Conservation (phyloP, 2,888 invertebrate genomes). For the Ptycholaimellus sp. region DNA sequence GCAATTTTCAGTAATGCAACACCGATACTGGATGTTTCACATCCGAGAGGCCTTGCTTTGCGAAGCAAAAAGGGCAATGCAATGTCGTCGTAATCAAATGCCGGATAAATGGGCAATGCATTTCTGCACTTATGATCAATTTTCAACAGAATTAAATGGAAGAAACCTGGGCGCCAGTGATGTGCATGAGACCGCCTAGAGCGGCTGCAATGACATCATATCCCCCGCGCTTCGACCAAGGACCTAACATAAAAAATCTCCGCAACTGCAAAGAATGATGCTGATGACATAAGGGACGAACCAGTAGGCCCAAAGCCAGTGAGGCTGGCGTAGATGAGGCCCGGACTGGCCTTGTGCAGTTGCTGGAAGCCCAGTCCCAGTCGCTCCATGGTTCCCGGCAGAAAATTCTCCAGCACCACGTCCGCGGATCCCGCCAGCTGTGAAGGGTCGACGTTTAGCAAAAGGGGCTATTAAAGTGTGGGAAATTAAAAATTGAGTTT, state of each 20-base stretch:
- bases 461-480: too few species aligned
- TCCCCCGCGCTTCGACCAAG: slow-evolving; percentile 59
- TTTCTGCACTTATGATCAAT: too few species aligned
- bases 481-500: too few species aligned
- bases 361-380: slow-evolving; percentile 55
- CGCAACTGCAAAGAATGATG: not conserved
- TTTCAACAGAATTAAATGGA: too few species aligned
- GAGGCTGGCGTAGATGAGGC: slow-evolving; percentile 68
- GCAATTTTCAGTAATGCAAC: too few species aligned
- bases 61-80: not conserved
- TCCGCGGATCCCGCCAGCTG: too few species aligned
- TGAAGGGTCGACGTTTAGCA: too few species aligned
- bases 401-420: slow-evolving; percentile 70
- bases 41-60: not conserved
- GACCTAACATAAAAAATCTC: slow-evolving; percentile 36
- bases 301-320: too few species aligned
- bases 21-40: too few species aligned
- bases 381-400: slow-evolving; percentile 59
- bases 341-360: slow-evolving; percentile 44
- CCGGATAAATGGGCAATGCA: too few species aligned
- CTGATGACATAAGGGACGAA: not conserved
- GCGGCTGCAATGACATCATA: slow-evolving; percentile 88
- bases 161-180: too few species aligned
- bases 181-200: slow-evolving; percentile 61
- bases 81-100: too few species aligned